These are phyloP conservation scores for mouse (Mus musculus) DNA, from an alignment of 2,113 vertebrate species.

Conservation along the genomic window DNA sequence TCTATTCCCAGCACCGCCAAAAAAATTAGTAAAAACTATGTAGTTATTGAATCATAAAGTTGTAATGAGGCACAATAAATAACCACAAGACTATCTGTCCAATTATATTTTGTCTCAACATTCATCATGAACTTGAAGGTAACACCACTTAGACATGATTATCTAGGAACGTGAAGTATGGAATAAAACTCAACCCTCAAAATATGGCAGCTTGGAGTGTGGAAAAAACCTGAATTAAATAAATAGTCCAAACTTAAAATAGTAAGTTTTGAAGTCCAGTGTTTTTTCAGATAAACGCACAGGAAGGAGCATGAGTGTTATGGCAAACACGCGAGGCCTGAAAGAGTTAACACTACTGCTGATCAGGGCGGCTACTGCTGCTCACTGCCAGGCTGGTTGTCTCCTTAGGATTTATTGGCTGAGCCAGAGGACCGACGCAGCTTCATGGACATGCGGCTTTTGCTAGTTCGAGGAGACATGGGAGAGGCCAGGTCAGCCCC, in stretches of 20 bases:
- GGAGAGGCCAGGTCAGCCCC: conserved; percentile 96
- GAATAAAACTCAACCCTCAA: conserved; percentile 73
- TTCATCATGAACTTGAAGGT: conserved; percentile 82
- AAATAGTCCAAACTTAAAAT: conserved; percentile 83
- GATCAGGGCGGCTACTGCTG: background rate
- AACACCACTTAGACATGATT: conserved; percentile 75
- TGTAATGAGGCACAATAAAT: conserved; percentile 86
- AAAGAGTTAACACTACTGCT: conserved; percentile 41
- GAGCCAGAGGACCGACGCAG: conserved; percentile 98
- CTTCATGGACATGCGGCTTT: conserved; percentile 99
- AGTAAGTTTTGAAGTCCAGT: conserved; percentile 86
- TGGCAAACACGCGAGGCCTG: conserved; percentile 26
- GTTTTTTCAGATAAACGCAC: conserved; percentile 84
- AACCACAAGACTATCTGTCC: conserved; percentile 79
- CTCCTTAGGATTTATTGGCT: conserved; percentile 96
- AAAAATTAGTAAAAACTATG: conserved; percentile 84
- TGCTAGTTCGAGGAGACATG: conserved; percentile 99
- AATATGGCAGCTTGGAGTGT: conserved; percentile 76
- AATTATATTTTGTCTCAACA: conserved; percentile 79
- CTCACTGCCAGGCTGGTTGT: conserved; percentile 69
- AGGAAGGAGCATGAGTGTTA: conserved; percentile 68
- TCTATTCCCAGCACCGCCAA: conserved; percentile 54
- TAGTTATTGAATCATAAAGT: conserved; percentile 82
- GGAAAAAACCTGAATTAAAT: conserved; percentile 66
- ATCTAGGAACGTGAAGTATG: conserved; percentile 81